Evolutionary conservation across 1,140 invertebrate genomes (phyloP), one percentile per base, ranked within the genome.

Genomic region (Phthorimaea operculella): DNA sequence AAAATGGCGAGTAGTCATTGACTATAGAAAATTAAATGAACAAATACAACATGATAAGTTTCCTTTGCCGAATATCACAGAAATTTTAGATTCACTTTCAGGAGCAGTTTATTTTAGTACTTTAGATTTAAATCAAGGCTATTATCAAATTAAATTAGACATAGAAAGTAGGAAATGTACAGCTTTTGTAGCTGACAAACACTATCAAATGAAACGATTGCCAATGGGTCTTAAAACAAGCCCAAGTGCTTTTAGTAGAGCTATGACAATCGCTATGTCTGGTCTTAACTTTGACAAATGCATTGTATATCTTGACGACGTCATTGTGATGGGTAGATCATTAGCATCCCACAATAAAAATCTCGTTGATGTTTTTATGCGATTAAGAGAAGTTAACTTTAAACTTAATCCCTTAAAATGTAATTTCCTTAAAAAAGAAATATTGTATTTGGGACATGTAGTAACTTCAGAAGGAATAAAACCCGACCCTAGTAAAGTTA

Each of bases 401-500:
- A 28, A 28, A 28, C 21, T 28, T 28, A 28, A 28, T 28, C 21
- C 21, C 21, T 28, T 28, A 28, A 28, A 28, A 28, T 28, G 21
- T 28, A 28, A 28, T 28, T 28, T 28, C 6, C 21, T 28, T 28
- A 2, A 28, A 28, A 28, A 28, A 6, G 21, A 28, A 28, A 28
- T 28, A 28, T 28, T 28, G 2, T 28, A 28, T 28, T 28, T 28
- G 21, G 21, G 21, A 28, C 21, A 28, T 28, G 21, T 28, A 2
- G 21, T 28, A 28, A 28, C 21, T 28, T 28, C 21, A 28, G 21
- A 28, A 28, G 21, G 21, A 28, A 28, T 28, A 28, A 28, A 58
- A 52, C 81, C 84, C 5, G 71, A 86, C 61, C 79, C 74, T n/a
- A 51, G 63, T 2, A 87, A 87, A 75, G 67, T 85, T 14, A 6